phyloP scores from a whole-genome alignment of 2,797 vertebrate species.

The Holocentrus rufus region DNA sequence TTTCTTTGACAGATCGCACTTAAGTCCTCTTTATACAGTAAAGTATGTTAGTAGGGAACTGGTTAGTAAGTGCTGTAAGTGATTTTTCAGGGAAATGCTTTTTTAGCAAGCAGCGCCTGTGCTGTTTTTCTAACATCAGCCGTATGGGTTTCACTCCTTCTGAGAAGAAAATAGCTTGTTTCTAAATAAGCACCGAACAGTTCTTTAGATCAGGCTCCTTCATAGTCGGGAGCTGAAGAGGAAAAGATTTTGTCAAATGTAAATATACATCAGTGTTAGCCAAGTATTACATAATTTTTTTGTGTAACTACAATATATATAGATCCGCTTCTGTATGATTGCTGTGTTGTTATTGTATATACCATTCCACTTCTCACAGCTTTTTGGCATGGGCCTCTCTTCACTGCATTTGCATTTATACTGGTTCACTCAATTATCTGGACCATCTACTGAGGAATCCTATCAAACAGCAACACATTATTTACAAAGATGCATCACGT shows the following conservation, averaged over 20 bases:
- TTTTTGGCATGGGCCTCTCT: slow-evolving; percentile 19
- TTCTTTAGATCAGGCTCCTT: neutral
- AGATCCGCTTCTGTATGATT: slow-evolving; percentile 49
- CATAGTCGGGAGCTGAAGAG: neutral
- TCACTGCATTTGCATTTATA: slow-evolving; percentile 57
- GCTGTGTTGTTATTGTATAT: slow-evolving; percentile 53
- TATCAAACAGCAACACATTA: neutral
- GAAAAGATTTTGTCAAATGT: slow-evolving; percentile 26
- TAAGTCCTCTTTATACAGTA: slow-evolving; percentile 1
- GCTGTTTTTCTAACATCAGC: slow-evolving; percentile 20
- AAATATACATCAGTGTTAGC: slow-evolving; percentile 58
- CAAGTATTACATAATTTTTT: slow-evolving; percentile 36
- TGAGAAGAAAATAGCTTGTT: slow-evolving; percentile 1
- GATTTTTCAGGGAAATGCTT: slow-evolving; percentile 52
- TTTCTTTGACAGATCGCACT: neutral
- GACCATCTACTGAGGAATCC: slow-evolving; percentile 9
- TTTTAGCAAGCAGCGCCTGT: slow-evolving; percentile 7
- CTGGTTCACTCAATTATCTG: slow-evolving; percentile 29
- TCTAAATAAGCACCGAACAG: slow-evolving; percentile 3
- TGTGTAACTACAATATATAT: slow-evolving; percentile 39
- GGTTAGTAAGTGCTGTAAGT: slow-evolving; percentile 16
- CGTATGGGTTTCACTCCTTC: slow-evolving; percentile 12
- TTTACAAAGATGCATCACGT: slow-evolving; percentile 3
- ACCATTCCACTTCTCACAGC: slow-evolving; percentile 19
- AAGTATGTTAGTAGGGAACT: slow-evolving; percentile 15